Base-by-base conservation (phyloP, 2,888 invertebrate genomes). In the Noctuana brunneofusca region DNA sequence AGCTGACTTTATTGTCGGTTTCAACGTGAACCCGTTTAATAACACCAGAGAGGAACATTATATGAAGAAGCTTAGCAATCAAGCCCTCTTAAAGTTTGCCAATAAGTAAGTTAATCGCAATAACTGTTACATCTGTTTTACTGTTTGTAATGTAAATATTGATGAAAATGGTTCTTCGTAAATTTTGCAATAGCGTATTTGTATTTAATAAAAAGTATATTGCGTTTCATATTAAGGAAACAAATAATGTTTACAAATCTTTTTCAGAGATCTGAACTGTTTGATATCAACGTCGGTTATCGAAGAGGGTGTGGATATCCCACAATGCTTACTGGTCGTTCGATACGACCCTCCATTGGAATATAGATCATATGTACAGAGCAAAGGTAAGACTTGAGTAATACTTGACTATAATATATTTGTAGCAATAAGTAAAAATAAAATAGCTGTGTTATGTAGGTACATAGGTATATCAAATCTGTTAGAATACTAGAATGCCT, bases 291-390 rank as follows among this genome's bases (percentile, higher is more conserved):
- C 98, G 0, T 95, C 95, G 77, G 96, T 98, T 0, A 88, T 98
- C 27, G 98, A 98, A 79, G 98, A 98, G 86, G 98, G 98, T 0
- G 93, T 98, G 8, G 97, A 98, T 82, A 93, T 98, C 27, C 95
- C 95, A 2, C 93, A 93, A 27, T 99, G 98, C 78, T 94, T 96
- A 66, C 84, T 97, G 43, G 95, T 98, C 0, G 74, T 98, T 16
- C 93, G 95, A 55, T 96, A 95, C 76, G 96, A 97, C 76, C 78
- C 86, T 1, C 93, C 96, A 0, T 78, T 89, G 56, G 95, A 96
- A 71, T 96, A 96, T 71, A 92, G 96, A 54, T 95, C 96, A 0
- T 98, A 98, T 76, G 93, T 98, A 41, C 97, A 98, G 83, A 96
- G 97, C 65, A 97, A 97, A 93, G 97, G 97, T 71, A 75, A 58